Percentiles rank a stretch among this genome's conserved stretches.
Evolutionary conservation across 2,113 vertebrate genomes (phyloP).

Genomic region (Pseudonaja textilis): DNA sequence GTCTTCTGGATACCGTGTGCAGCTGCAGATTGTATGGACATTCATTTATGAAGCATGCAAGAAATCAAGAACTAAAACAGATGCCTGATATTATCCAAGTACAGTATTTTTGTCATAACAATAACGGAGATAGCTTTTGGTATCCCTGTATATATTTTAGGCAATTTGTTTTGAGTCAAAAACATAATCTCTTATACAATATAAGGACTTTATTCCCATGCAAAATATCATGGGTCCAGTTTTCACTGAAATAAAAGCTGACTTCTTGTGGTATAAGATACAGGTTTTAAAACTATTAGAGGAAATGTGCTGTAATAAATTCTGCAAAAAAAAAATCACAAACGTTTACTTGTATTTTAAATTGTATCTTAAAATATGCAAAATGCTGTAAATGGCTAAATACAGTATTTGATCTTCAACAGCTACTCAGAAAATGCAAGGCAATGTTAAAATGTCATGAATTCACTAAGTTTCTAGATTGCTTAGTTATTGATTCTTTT

Average conservation of each 20-base stretch:
- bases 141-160: neutral
- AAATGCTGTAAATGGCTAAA: neutral
- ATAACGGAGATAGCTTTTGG: slow-evolving; percentile 39
- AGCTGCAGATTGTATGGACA: neutral
- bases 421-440: neutral
- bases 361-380: neutral
- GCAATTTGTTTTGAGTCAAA: slow-evolving; percentile 43
- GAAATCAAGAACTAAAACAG: slow-evolving; percentile 29
- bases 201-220: slow-evolving; percentile 34
- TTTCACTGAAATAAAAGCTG: slow-evolving; percentile 32
- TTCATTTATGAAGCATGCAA: slow-evolving; percentile 49
- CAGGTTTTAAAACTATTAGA: neutral
- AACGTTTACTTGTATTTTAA: neutral
- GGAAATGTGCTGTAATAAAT: neutral
- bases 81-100: slow-evolving; percentile 48
- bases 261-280: neutral
- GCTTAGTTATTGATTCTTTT: neutral
- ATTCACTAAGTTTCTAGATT: neutral
- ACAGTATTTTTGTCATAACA: slow-evolving; percentile 26
- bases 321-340: neutral
- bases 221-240: neutral
- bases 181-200: slow-evolving; percentile 35
- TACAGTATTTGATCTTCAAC: neutral
- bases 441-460: neutral
- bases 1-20: slow-evolving; percentile 9